Percentiles rank a stretch among this genome's conserved stretches.
Conservation (phyloP, 2,888 invertebrate species). For the Cheilosia vulpina region DNA sequence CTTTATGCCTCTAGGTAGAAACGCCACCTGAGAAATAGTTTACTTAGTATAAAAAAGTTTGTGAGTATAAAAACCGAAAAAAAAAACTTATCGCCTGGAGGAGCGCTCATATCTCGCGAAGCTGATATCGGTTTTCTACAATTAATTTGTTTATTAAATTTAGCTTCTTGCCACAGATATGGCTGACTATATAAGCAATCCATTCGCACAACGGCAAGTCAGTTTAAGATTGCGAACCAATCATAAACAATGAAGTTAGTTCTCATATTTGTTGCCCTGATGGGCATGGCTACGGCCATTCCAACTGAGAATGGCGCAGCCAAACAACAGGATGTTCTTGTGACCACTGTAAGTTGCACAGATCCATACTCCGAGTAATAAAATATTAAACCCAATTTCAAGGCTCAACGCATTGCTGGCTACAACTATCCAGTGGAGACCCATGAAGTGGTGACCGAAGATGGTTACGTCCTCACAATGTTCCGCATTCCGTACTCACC, state of each 20-base stretch:
- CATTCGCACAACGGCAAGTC: background rate
- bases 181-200: constrained; percentile 8
- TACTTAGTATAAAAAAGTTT: no score
- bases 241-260: constrained; percentile 1
- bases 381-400: background rate
- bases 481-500: constrained; percentile 77
- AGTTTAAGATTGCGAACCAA: background rate
- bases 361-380: no score
- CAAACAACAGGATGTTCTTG: background rate
- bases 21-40: no score
- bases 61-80: no score
- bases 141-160: background rate
- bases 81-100: background rate
- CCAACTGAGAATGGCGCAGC: background rate
- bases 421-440: constrained; percentile 77
- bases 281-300: background rate
- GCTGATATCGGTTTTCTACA: background rate
- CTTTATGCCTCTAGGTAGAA: no score
- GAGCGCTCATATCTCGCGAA: background rate
- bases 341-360: constrained; percentile 38
- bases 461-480: constrained; percentile 76
- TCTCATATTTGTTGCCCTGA: background rate
- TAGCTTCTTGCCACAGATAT: constrained; percentile 4
- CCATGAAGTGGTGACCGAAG: constrained; percentile 72
- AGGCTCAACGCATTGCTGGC: constrained; percentile 80